phyloP scores from a whole-genome alignment of 2,888 invertebrate genomes.

The Epinotia demarniana region DNA sequence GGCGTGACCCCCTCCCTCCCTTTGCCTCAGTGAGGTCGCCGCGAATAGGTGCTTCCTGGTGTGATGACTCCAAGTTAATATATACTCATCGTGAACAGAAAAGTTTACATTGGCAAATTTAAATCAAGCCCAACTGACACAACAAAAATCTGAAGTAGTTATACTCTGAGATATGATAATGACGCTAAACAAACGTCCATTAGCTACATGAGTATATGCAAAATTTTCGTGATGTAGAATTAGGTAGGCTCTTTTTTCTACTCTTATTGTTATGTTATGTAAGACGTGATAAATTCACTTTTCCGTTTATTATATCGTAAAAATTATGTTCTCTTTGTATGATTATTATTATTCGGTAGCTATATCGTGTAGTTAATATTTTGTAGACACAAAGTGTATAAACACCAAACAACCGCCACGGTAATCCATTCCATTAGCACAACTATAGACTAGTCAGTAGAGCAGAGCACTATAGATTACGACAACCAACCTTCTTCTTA shows the following conservation, averaged over 20 bases:
- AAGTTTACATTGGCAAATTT: neutral
- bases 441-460: slow-evolving; percentile 21
- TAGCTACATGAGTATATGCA: too few species aligned
- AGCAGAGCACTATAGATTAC: slow-evolving; percentile 35
- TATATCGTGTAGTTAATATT: neutral
- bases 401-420: neutral
- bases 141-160: too few species aligned
- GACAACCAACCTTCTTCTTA: slow-evolving; percentile 37
- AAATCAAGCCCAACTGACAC: neutral
- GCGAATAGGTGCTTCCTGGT: slow-evolving; percentile 28
- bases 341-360: neutral
- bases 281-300: neutral
- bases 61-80: slow-evolving; percentile 16
- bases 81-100: neutral
- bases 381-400: neutral
- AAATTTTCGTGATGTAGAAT: too few species aligned
- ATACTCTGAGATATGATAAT: too few species aligned
- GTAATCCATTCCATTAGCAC: slow-evolving; percentile 20
- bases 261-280: too few species aligned
- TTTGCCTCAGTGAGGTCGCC: slow-evolving; percentile 9
- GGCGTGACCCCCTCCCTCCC: slow-evolving; percentile 13
- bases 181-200: too few species aligned
- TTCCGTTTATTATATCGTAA: neutral
- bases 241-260: too few species aligned
- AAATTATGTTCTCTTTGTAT: neutral